phyloP scores from a whole-genome alignment of 2,113 vertebrate species.

The Sinocyclocheilus grahami region DNA sequence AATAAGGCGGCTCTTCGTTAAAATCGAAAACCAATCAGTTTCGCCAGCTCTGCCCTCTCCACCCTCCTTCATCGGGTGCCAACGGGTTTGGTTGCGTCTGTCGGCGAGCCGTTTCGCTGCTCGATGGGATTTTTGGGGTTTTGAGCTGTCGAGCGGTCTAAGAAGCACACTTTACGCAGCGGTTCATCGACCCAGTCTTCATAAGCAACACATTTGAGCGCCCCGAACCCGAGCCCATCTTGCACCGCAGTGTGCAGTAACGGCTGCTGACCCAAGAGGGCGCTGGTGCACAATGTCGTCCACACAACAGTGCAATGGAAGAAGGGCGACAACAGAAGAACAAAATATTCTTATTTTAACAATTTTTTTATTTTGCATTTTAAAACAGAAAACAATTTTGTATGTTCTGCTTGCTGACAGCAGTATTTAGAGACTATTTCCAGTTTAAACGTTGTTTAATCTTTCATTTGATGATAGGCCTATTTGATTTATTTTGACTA shows the following conservation, averaged over 20 bases:
- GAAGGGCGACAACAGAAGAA: not conserved
- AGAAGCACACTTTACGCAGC: not conserved
- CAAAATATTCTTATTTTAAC: not conserved
- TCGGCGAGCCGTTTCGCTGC: not conserved
- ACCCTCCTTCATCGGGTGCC: slow-evolving; percentile 1
- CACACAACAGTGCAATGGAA: not conserved
- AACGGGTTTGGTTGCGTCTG: slow-evolving; percentile 37
- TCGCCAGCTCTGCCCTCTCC: not conserved
- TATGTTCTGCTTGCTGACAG: not conserved
- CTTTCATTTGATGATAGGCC: not conserved
- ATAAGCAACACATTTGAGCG: slow-evolving; percentile 24
- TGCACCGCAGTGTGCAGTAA: slow-evolving; percentile 40
- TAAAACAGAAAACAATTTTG: not conserved
- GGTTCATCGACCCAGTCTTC: not conserved
- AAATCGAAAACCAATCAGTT: slow-evolving; percentile 47
- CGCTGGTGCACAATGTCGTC: slow-evolving; percentile 42
- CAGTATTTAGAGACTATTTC: not conserved
- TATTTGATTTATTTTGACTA: not conserved
- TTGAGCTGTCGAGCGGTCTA: not conserved
- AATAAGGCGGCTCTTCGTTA: slow-evolving; percentile 45
- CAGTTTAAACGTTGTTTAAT: not conserved
- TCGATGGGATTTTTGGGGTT: not conserved
- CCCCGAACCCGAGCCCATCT: slow-evolving; percentile 7
- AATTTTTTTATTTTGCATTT: not conserved
- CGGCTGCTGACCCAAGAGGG: slow-evolving; percentile 54